These are phyloP conservation scores for Phasia obesa DNA, from an alignment of 2,888 invertebrate genomes.

Conservation along the genomic window DNA sequence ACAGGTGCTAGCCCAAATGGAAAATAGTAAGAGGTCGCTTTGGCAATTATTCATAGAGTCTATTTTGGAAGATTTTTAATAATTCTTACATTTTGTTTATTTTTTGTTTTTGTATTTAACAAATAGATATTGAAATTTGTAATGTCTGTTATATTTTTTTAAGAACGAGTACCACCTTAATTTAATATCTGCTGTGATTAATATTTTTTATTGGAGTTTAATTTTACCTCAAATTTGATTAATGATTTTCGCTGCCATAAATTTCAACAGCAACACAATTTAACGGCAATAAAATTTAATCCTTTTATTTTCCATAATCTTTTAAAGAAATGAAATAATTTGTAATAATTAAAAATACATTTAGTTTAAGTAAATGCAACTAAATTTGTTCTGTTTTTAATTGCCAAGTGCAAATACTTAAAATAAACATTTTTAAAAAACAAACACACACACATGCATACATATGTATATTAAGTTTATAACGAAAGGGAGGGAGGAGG, in stretches of 20 bases:
- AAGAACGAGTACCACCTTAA: too few relatives aligned
- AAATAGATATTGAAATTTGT: too few relatives aligned
- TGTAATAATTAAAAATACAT: constrained; percentile 48
- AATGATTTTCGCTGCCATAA: constrained; percentile 24
- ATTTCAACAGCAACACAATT: constrained; percentile 29
- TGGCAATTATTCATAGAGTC: too few relatives aligned
- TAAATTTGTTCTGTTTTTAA: not conserved
- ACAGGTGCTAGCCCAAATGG: too few relatives aligned
- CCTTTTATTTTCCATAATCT: constrained; percentile 1
- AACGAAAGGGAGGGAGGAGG: not conserved
- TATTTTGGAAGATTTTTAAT: too few relatives aligned
- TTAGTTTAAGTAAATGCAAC: not conserved
- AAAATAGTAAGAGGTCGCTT: too few relatives aligned
- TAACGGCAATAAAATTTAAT: constrained; percentile 35
- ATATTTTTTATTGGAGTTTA: too few relatives aligned
- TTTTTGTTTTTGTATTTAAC: too few relatives aligned
- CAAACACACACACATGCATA: not conserved
- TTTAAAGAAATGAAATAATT: constrained; percentile 24
- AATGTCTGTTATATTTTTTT: too few relatives aligned
- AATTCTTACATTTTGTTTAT: too few relatives aligned
- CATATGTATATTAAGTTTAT: not conserved
- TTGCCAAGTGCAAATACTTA: constrained; percentile 36
- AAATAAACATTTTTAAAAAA: constrained; percentile 24
- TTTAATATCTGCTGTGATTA: not conserved
- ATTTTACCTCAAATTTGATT: not conserved